Evolutionary conservation across 2,113 vertebrate genomes (phyloP).

Genomic region (Plecotus auritus): DNA sequence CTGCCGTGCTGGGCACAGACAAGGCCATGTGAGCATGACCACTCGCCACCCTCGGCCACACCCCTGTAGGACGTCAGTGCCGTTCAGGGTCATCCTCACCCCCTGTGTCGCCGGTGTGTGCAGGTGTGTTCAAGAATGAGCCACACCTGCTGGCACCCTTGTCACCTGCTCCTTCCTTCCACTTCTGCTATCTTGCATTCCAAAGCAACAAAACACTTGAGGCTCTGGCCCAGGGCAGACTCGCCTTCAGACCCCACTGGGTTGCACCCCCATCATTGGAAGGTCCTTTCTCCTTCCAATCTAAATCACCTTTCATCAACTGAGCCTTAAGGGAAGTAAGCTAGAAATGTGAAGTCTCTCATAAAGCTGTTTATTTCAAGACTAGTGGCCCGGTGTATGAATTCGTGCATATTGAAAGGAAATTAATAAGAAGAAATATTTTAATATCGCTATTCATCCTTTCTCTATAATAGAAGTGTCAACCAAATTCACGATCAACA

Average conservation of each 20-base stretch:
- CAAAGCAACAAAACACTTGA: not conserved
- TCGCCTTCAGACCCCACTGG: not conserved
- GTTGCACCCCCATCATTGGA: not conserved
- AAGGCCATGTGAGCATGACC: not conserved
- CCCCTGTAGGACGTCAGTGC: not conserved
- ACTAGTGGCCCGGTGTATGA: not conserved
- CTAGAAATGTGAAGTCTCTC: not conserved
- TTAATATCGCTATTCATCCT: too few relatives aligned
- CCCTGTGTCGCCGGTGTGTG: too few relatives aligned
- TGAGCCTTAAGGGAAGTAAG: not conserved
- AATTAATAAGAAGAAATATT: too few relatives aligned
- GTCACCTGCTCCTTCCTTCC: not conserved
- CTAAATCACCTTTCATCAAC: not conserved
- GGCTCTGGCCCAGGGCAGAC: not conserved
- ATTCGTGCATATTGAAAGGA: too few relatives aligned
- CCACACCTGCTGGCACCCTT: too few relatives aligned
- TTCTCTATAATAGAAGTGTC: too few relatives aligned
- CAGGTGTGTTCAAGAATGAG: not conserved
- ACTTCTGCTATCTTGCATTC: not conserved
- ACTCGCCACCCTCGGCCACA: not conserved
- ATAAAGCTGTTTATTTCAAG: not conserved
- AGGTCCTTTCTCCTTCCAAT: not conserved
- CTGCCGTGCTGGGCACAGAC: not conserved
- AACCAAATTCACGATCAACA: too few relatives aligned
- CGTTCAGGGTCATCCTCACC: accelerated